Evolutionary conservation across 2,888 invertebrate species (phyloP), one percentile per base, ranked within the genome.

Genomic region (Arctia plantaginis): DNA sequence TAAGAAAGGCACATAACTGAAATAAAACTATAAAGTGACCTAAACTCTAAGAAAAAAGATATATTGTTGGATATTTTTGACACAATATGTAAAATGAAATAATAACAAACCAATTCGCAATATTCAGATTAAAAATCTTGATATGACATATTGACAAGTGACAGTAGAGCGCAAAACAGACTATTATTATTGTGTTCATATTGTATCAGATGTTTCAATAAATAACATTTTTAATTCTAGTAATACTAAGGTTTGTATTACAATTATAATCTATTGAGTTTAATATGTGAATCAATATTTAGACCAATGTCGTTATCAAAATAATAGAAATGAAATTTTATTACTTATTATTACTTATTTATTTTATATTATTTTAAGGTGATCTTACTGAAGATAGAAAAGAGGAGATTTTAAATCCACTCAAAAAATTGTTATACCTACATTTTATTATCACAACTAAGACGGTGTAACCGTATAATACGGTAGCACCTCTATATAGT

Each of bases 61-160:
- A 72, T 66, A 69, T 72, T 64, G 76, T 70, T 76, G 27, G 39
- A 59, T 73, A 33, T 73, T 59, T 4, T 77, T 78, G 72, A 69
- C 83, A 78, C 77, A 77, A 79, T 80, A 73, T 78, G 76, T 64
- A 78, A 77, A 77, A 78, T 71, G 81, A 85, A 85, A 86, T 85
- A 86, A 84, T 83, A 87, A 85, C 86, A 86, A 87, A 86, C 81
- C 79, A 83, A 84, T 82, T 82, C 82, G 80, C 83, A 82, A 74
- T 82, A 80, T 73, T 81, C 81, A 74, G 82, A 86, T 84, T 83
- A 85, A 78, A 51, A 81, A 82, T 79, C 79, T 78, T 80, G 67
- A 77, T 79, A 77, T 83, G 84, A 85, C 82, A 80, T 78, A 69
- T 73, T 82, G 82, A 81, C 78, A 83, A 41, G 72, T 85, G 82